Base-by-base conservation (phyloP, 1,140 invertebrate species). In the Camponotus vicinus region DNA sequence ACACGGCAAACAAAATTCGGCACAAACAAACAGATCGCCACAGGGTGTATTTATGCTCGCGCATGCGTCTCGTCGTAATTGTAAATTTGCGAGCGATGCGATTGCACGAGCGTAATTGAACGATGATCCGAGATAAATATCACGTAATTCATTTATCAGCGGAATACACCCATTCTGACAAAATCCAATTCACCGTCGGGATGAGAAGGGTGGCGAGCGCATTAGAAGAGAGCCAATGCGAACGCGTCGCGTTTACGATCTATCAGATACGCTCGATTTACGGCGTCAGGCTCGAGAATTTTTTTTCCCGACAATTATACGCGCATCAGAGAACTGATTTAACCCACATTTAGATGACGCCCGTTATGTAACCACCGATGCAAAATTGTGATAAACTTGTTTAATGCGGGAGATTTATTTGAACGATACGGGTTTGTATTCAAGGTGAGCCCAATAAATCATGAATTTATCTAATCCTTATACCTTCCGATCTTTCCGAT, bases 141-240 rank as follows among this genome's bases (percentile, higher is more conserved):
- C 79, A 32, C 42, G 69, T 83, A 83, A 83, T 83, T 83, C 55
- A 83, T 83, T 83, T 83, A 82, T 82, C 79, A 73, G 52, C 67
- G 71, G 27, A 61, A 82, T 73, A 73, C 67, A 82, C 67, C 67
- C 27, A 63, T 75, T 42, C 69, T 27, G 55, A 83, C 69, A 83
- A 83, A 75, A 75, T 83, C 69, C 79, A 73, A 75, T 75, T 83
- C 79, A 45, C 40, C 69, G 7, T 45, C 27, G 40, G 21, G 45
- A 37, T 18, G 79, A 37, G 67, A 71, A 32, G 37, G 4, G 18
- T n/a, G 32, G 27, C 21, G 42, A 2, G 42, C 27, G 34, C 67
- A 21, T 83, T 83, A 75, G 55, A 83, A 75, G 45, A 21, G 34
- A 49, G 13, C n/a, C 69, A 32, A 27, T 40, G 32, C 49, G 55